A percentile compares a stretch with the other conserved stretches of the same genome.
These are phyloP conservation scores for Gryllus longicercus DNA, from an alignment of 2,888 invertebrate species.

Conservation along the genomic window DNA sequence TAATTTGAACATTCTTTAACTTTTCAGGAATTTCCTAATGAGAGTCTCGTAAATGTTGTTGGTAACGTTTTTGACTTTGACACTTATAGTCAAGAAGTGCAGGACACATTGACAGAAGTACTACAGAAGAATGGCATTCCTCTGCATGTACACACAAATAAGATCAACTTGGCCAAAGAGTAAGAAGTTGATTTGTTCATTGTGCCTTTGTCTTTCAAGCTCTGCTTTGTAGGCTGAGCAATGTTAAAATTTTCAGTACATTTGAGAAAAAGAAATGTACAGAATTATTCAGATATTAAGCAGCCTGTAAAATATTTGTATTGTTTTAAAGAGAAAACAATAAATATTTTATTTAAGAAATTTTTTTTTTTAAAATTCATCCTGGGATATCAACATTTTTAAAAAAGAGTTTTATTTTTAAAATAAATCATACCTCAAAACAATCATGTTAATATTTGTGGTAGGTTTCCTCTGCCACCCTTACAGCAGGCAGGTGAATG, in stretches of 20 bases:
- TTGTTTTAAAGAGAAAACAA: neutral
- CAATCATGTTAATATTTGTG: too few relatives aligned
- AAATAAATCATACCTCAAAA: too few relatives aligned
- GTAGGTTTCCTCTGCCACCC: slow-evolving; percentile 45
- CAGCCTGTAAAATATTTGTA: too few relatives aligned
- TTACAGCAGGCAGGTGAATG: slow-evolving; percentile 42
- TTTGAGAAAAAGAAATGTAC: too few relatives aligned
- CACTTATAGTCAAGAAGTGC: slow-evolving; percentile 78
- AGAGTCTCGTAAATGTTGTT: slow-evolving; percentile 79
- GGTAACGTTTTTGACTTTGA: slow-evolving; percentile 98
- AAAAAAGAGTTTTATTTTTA: too few relatives aligned
- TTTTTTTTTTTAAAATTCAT: too few relatives aligned
- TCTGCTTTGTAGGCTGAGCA: too few relatives aligned
- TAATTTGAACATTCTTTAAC: too few relatives aligned
- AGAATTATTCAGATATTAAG: too few relatives aligned
- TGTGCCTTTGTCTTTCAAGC: slow-evolving; percentile 43
- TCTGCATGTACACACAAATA: slow-evolving; percentile 56
- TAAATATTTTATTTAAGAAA: neutral
- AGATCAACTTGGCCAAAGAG: slow-evolving; percentile 54
- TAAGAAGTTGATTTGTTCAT: slow-evolving; percentile 46
- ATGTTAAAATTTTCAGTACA: too few relatives aligned
- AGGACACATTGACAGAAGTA: slow-evolving; percentile 76
- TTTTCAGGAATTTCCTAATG: slow-evolving; percentile 76
- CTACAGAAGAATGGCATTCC: slow-evolving; percentile 84
- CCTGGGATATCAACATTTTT: too few relatives aligned